phyloP scores from a whole-genome alignment of 1,140 invertebrate species.

The Pemphigus obesinymphae region DNA sequence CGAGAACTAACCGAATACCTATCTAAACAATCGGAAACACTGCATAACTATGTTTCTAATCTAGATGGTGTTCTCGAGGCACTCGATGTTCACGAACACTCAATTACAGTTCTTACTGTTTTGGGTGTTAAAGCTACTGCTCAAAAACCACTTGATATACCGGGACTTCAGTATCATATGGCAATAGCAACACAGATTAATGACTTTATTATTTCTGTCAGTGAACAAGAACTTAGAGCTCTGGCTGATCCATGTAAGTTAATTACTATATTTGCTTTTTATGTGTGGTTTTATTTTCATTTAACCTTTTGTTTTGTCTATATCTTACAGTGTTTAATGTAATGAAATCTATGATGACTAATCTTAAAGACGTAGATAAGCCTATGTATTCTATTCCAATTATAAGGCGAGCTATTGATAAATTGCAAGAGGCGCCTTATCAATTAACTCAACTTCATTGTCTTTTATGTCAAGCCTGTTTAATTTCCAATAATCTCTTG shows the following conservation, averaged over 20 bases:
- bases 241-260: conserved; percentile 77
- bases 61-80: conserved; percentile 85
- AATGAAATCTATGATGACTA: conserved; percentile 76
- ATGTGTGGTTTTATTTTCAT: conserved; percentile 26
- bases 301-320: conserved; percentile 37
- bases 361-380: conserved; percentile 69
- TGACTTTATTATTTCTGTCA: conserved; percentile 79
- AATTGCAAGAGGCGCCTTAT: conserved; percentile 78
- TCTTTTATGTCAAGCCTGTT: conserved; percentile 86
- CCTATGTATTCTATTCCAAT: conserved; percentile 80
- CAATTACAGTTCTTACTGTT: conserved; percentile 79
- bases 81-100: conserved; percentile 82
- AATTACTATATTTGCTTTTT: conserved; percentile 37
- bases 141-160: conserved; percentile 48
- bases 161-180: conserved; percentile 49
- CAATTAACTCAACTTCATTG: conserved; percentile 91
- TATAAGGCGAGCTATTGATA: conserved; percentile 77
- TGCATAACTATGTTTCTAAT: conserved; percentile 73
- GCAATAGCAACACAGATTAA: conserved; percentile 63
- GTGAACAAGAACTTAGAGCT: conserved; percentile 80
- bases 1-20: conserved; percentile 66
- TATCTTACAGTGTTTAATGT: conserved; percentile 72
- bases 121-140: conserved; percentile 63
- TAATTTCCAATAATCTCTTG: conserved; percentile 87
- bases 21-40: conserved; percentile 70